Percentiles rank a stretch among this genome's conserved stretches.
Evolutionary conservation across 1,140 invertebrate species (phyloP).

Genomic region (Bathynomus jamesi): DNA sequence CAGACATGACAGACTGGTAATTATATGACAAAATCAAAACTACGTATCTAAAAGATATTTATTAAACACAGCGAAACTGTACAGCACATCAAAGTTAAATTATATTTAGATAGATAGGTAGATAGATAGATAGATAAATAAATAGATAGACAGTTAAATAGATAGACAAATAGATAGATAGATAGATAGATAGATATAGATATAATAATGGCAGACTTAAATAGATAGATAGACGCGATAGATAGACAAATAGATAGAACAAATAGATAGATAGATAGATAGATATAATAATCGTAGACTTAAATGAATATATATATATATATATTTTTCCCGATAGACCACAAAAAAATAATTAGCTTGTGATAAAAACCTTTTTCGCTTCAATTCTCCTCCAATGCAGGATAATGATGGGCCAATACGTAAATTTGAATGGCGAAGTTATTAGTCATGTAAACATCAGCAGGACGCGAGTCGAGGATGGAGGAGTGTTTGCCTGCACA

Average conservation of each 20-base stretch:
- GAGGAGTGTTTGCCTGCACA: conserved; percentile 72
- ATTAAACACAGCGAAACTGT: no score
- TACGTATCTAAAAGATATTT: no score
- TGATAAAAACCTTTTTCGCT: no score
- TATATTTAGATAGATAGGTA: conserved; percentile 6
- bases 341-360: no score
- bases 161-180: conserved; percentile 3
- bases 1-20: no score
- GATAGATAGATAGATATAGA: conserved; percentile 1
- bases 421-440: conserved; percentile 70
- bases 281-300: conserved; percentile 1
- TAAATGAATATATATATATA: conserved; percentile 16
- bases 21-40: no score
- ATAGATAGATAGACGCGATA: neutral
- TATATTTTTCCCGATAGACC: no score
- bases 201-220: neutral
- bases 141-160: conserved; percentile 4
- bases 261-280: neutral
- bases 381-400: conserved; percentile 45
- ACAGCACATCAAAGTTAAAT: no score
- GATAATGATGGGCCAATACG: conserved; percentile 70
- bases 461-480: conserved; percentile 70
- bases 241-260: conserved; percentile 3
- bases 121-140: conserved; percentile 7
- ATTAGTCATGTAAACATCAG: conserved; percentile 81